A percentile compares a stretch with the other conserved stretches of the same genome.
Conservation (phyloP, 2,888 invertebrate genomes). For the Melanostoma scalare region DNA sequence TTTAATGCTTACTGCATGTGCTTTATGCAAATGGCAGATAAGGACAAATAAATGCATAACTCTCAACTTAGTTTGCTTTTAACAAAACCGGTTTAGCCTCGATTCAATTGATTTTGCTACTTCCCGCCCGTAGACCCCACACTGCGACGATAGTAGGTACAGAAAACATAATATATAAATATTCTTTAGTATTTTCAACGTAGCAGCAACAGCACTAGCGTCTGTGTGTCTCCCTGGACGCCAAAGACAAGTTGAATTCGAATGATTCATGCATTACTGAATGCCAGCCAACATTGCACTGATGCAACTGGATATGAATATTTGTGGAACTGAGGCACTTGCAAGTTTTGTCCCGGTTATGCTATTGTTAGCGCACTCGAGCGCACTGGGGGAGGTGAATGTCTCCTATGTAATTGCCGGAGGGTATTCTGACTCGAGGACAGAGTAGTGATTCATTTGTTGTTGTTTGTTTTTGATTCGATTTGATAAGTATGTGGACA, state of each 20-base stretch:
- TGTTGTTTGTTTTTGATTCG: slow-evolving; percentile 40
- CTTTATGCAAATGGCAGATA: slow-evolving; percentile 50
- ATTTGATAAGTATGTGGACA: slow-evolving; percentile 42
- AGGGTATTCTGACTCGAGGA: slow-evolving; percentile 24
- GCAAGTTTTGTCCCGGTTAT: slow-evolving; percentile 54
- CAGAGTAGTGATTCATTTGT: slow-evolving; percentile 57
- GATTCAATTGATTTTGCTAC: slow-evolving; percentile 59
- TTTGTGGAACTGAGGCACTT: slow-evolving; percentile 19
- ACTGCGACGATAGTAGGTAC: slow-evolving; percentile 1
- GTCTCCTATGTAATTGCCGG: slow-evolving; percentile 31
- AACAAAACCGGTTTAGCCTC: slow-evolving; percentile 29
- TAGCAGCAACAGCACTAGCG: slow-evolving; percentile 33
- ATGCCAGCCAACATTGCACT: slow-evolving; percentile 30
- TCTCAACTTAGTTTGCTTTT: slow-evolving; percentile 8
- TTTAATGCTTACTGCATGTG: slow-evolving; percentile 9
- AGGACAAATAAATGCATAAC: slow-evolving; percentile 22
- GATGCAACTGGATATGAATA: slow-evolving; percentile 34
- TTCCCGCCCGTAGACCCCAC: slow-evolving; percentile 1
- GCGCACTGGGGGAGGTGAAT: slow-evolving; percentile 60
- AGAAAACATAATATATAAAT: background rate
- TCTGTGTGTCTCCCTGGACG: slow-evolving; percentile 63
- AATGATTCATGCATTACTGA: slow-evolving; percentile 58
- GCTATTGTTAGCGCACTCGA: slow-evolving; percentile 49
- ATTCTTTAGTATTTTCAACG: slow-evolving; percentile 9
- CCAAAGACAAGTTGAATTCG: slow-evolving; percentile 35